Base-by-base conservation (phyloP, 2,797 vertebrate species). In the Streptopelia turtur region DNA sequence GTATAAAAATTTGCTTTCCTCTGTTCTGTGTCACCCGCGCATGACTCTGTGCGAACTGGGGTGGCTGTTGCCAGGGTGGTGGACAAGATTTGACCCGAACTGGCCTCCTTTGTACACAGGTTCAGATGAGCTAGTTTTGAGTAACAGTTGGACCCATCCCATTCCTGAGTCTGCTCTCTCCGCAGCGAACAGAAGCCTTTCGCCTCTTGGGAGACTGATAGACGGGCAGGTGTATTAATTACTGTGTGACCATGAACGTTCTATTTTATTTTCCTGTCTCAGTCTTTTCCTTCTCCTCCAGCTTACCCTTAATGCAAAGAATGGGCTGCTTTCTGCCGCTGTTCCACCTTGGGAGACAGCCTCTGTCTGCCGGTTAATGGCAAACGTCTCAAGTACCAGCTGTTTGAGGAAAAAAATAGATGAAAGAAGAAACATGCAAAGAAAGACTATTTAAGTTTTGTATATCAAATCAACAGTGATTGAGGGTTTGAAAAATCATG, bases 21-120 rank as follows among this genome's bases (percentile, higher is more conserved):
- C 2, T 89, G 50, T 56, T n/a, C 21, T 59, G 43, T 9, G 3
- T n/a, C 43, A 15, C 45, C 9, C 4, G 0, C 5, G 3, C 1
- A 0, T 49, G 61, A 16, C 47, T 33, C 33, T 25, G 14, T 68
- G 66, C n/a, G 33, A 49, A 22, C 47, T 24, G 55, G 30, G 24
- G 4, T 55, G 13, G 4, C 23, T 35, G 39, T 22, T 68, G 39
- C 23, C 25, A 33, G 45, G 1, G 1, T 9, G 21, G 16, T 41
- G 47, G 27, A 3, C 4, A 10, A 43, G 47, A 22, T 47, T 47
- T 83, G 27, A 30, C n/a, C 45, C 53, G 0, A 22, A 7, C 8
- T 59, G 16, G 11, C 25, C 69, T 69, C 37, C 27, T 83, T 47
- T 41, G 71, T 39, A 5, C 31, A 47, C 30, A 79, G 65, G 28